Base-by-base conservation (phyloP, 2,888 invertebrate species). In the Ditylenchus weischeri region DNA sequence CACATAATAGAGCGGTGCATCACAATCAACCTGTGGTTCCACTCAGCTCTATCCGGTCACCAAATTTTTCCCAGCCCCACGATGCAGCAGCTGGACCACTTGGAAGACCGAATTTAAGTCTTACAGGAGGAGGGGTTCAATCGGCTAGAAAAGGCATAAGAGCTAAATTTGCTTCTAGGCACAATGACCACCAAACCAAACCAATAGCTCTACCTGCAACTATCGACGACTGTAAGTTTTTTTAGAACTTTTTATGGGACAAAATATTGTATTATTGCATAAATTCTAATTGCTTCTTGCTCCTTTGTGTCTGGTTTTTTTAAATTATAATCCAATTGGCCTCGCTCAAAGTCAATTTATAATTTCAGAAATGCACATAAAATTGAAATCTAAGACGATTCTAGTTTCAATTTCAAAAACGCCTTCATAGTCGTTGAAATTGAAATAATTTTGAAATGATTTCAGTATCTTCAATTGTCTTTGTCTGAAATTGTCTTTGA, bases 81-180 rank as follows among this genome's bases (percentile, higher is more conserved):
- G 2, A 11, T 6, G 7, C 54, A 54, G 29, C 21, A 23, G 1
- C 15, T n/a, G n/a, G n/a, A 54, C 54, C 54, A 23, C n/a, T 54
- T 11, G 54, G 11, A 4, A 21, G 54, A 10, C 54, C 54, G 1
- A 54, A 54, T 54, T 21, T 29, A 11, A 29, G 23, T 11, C 21
- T 54, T 15, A 54, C 21, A 2, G 29, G 29, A 11, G 54, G 29
- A 15, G 54, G 54, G 1, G 29, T 54, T 13, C 29, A 23, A 29
- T 29, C 13, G 11, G 15, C 54, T 54, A 54, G 10, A 10, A 21
- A 29, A 15, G 54, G 11, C n/a, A 6, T 54, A 13, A 54, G 71
- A n/a, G 71, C 72, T 1, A 71, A 71, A 7, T 71, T 73, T 59
- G 72, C 68, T 43, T 64, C 72, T 21, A 71, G 71, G 19, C 66